A percentile compares a stretch with the other conserved stretches of the same genome.
These are phyloP conservation scores for Oreochromis mossambicus DNA, from an alignment of 2,797 vertebrate genomes.

Conservation along the genomic window DNA sequence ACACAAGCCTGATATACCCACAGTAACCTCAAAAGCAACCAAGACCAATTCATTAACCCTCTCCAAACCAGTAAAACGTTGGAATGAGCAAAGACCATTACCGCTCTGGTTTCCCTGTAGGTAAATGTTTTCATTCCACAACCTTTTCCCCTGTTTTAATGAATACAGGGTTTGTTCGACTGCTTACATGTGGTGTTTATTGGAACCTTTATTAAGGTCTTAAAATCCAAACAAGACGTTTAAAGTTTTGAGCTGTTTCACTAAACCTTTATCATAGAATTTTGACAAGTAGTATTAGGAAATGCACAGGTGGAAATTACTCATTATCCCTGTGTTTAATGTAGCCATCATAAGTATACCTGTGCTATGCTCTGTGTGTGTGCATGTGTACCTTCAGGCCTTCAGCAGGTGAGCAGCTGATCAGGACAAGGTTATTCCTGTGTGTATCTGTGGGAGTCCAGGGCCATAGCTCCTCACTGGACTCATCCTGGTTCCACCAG, in stretches of 20 bases:
- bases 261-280: not conserved
- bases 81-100: not conserved
- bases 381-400: slow-evolving; percentile 82
- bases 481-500: slow-evolving; percentile 82
- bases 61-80: not conserved
- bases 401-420: slow-evolving; percentile 79
- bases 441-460: slow-evolving; percentile 83
- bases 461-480: slow-evolving; percentile 80
- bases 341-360: not conserved
- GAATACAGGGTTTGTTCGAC: not conserved
- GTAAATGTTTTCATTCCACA: not conserved
- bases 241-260: not conserved
- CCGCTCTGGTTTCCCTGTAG: not conserved
- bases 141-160: not conserved
- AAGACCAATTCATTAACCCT: not conserved
- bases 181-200: not conserved
- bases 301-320: not conserved
- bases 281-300: not conserved
- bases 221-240: not conserved
- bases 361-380: not conserved
- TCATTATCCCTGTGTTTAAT: not conserved
- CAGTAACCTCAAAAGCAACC: not conserved
- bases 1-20: not conserved
- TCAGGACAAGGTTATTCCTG: slow-evolving; percentile 85
- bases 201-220: not conserved